Base-by-base conservation (phyloP, 2,888 invertebrate species). In the Ligdia adustata region DNA sequence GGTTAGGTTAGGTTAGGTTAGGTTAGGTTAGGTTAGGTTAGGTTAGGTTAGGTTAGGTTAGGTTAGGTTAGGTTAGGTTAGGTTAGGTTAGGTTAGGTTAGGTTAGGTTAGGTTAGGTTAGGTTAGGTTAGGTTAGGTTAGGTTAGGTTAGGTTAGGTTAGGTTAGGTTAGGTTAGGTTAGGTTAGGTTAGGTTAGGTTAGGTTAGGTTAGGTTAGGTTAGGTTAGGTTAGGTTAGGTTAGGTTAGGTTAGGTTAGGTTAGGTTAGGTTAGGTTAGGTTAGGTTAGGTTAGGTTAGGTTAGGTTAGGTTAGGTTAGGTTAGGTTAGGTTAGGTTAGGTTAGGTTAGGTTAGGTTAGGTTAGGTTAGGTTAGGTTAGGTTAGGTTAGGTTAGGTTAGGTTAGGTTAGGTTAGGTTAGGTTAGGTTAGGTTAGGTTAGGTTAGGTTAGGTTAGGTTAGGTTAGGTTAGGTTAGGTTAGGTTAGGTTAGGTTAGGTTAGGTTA, bases 401-500 rank as follows among this genome's bases (percentile, higher is more conserved):
- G 53, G 53, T 53, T 53, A 52, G 52, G 52, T 52, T 52, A 52
- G 52, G 52, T 52, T 52, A 53, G 49, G 53, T 53, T 53, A 53
- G 49, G 53, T 53, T 53, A 49, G 53, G 53, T 53, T 53, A 49
- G 52, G 53, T 53, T 53, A 49, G 53, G 53, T 53, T 49, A 45
- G 52, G 52, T 53, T 53, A 44, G 48, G 48, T 48, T 48, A 43
- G 48, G 48, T 48, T 48, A 45, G 44, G 53, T 48, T 49, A 49
- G 49, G 48, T 44, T 53, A 45, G 49, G 48, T 44, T 48, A 45
- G 49, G 53, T 44, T 48, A 45, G 49, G 53, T 44, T 49, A 45
- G 45, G 48, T 44, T 48, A 48, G 48, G 48, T 48, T 48, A 52
- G 48, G 48, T 49, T 49, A 53, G 49, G 49, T 49, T 49, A 53